Conservation (phyloP, 1,140 invertebrate species). For the Doryteuthis pealeii region DNA sequence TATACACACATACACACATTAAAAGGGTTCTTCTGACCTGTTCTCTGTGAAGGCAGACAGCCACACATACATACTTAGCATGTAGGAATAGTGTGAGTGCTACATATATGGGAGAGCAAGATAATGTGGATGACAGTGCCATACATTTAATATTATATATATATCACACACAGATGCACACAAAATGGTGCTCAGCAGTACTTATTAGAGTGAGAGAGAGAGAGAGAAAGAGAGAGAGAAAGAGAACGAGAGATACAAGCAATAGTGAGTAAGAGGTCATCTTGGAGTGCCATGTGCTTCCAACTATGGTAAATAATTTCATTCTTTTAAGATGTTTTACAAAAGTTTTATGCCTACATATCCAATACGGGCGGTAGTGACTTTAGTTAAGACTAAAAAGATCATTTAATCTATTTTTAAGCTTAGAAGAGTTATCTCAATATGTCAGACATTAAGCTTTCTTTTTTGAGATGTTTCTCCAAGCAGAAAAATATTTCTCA, state of each 20-base stretch:
- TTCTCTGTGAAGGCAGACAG: neutral
- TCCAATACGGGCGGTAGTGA: too few relatives aligned
- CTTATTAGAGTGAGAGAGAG: neutral
- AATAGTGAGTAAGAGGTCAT: neutral
- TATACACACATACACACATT: neutral
- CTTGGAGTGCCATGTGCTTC: neutral
- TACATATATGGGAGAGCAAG: too few relatives aligned
- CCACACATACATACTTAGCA: constrained; percentile 1
- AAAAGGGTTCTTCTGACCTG: neutral
- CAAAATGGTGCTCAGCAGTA: neutral
- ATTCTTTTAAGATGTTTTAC: too few relatives aligned
- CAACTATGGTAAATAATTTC: too few relatives aligned
- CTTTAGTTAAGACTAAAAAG: too few relatives aligned
- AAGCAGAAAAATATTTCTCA: too few relatives aligned
- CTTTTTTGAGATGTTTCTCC: too few relatives aligned
- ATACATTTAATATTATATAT: neutral
- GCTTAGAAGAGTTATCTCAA: too few relatives aligned
- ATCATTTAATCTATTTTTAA: too few relatives aligned
- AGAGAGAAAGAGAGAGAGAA: neutral
- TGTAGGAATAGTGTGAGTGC: too few relatives aligned
- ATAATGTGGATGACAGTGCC: neutral
- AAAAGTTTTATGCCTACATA: too few relatives aligned
- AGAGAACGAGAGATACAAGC: neutral
- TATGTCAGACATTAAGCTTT: too few relatives aligned
- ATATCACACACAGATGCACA: neutral